Evolutionary conservation across 2,797 vertebrate species (phyloP).

Genomic region (Kryptolebias ocellatus): DNA sequence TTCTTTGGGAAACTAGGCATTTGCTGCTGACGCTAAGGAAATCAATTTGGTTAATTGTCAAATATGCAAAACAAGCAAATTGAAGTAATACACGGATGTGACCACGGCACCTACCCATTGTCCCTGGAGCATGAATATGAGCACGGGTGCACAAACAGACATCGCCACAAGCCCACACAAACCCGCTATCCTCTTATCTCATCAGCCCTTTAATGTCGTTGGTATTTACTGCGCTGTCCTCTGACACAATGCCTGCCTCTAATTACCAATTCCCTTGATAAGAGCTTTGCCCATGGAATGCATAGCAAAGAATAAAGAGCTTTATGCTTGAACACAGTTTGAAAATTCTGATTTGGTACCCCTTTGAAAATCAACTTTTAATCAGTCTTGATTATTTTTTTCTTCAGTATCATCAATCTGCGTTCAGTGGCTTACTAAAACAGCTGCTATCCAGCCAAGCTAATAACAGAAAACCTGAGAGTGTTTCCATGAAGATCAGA

Average conservation of each 20-base stretch:
- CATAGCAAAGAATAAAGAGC: conserved; percentile 64
- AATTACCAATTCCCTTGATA: conserved; percentile 78
- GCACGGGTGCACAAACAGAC: conserved; percentile 29
- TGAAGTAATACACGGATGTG: conserved; percentile 59
- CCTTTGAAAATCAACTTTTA: conserved; percentile 73
- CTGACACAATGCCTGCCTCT: conserved; percentile 74
- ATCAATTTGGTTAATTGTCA: conserved; percentile 85
- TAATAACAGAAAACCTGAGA: conserved; percentile 53
- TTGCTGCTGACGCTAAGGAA: conserved; percentile 60
- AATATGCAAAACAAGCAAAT: conserved; percentile 83
- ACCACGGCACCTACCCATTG: conserved; percentile 53
- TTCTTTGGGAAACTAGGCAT: conserved; percentile 71
- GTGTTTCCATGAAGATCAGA: conserved; percentile 44
- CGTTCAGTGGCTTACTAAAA: conserved; percentile 38
- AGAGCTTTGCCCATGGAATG: conserved; percentile 65
- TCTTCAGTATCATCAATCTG: conserved; percentile 22
- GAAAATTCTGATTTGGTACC: conserved; percentile 52
- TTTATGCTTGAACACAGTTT: conserved; percentile 46
- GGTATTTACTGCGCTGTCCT: conserved; percentile 73
- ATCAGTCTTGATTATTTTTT: conserved; percentile 52
- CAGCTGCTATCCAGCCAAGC: conserved; percentile 46
- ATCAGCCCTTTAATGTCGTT: conserved; percentile 74
- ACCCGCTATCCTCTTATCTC: conserved; percentile 70
- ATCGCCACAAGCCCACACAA: conserved; percentile 27
- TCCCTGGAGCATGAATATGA: conserved; percentile 55